Evolutionary conservation across 2,113 vertebrate genomes (phyloP).

Genomic region (Stegastes partitus): DNA sequence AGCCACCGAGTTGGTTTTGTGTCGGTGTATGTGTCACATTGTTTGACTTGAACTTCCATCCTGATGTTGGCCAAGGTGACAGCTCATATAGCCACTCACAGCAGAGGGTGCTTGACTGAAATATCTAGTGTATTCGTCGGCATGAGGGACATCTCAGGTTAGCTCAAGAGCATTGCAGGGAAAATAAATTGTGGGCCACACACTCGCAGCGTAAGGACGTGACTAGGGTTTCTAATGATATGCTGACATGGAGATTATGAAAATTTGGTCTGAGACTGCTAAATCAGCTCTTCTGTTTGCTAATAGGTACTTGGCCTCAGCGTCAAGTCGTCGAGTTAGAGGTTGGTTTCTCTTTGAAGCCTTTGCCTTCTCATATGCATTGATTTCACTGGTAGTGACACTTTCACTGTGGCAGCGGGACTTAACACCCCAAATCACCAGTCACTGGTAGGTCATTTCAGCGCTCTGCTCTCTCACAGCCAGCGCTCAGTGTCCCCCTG

Average conservation of each 20-base stretch:
- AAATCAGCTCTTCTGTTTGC: conserved; percentile 26
- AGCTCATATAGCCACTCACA: neutral
- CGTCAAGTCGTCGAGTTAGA: neutral
- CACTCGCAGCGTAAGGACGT: neutral
- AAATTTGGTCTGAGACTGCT: neutral
- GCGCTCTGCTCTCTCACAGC: conserved; percentile 2
- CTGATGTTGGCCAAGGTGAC: neutral
- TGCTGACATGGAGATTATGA: neutral
- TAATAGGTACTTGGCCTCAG: neutral
- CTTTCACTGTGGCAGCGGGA: conserved; percentile 8
- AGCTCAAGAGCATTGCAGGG: neutral
- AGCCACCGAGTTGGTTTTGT: neutral
- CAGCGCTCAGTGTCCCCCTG: neutral
- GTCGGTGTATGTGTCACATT: neutral
- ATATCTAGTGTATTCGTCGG: conserved; percentile 1
- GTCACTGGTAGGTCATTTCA: neutral
- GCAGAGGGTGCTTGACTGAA: neutral
- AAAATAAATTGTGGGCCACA: conserved; percentile 17
- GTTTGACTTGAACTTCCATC: neutral
- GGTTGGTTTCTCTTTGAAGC: neutral
- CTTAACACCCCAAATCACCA: conserved; percentile 4
- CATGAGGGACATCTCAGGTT: neutral
- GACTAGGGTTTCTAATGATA: neutral
- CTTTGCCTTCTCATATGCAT: neutral
- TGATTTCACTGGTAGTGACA: conserved; percentile 7